Percentiles rank a stretch among this genome's conserved stretches.
These are phyloP conservation scores for Clarias laeviceps DNA, from an alignment of 2,797 vertebrate genomes.

Conservation along the genomic window DNA sequence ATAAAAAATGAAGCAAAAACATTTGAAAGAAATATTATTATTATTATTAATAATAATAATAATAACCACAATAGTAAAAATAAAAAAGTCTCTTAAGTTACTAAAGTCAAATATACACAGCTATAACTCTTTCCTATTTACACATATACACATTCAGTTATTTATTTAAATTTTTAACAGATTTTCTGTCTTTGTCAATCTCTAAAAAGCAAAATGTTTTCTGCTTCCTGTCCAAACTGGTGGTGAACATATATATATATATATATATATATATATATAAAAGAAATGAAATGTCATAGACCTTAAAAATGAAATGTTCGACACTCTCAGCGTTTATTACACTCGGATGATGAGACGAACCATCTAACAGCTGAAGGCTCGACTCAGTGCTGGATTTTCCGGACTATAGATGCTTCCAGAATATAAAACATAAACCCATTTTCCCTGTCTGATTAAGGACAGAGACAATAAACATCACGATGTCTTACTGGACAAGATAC, in stretches of 20 bases:
- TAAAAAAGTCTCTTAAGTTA: constrained; percentile 87
- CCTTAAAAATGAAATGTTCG: neutral
- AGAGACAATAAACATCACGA: neutral
- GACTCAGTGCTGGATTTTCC: neutral
- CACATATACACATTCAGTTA: constrained; percentile 80
- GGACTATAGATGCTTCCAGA: neutral
- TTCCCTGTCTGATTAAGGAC: neutral
- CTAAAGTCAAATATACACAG: constrained; percentile 98
- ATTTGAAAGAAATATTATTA: constrained; percentile 58
- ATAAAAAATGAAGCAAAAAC: constrained; percentile 10
- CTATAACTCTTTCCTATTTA: constrained; percentile 88
- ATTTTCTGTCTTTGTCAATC: neutral
- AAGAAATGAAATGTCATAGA: neutral
- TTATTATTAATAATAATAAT: constrained; percentile 68
- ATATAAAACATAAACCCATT: neutral
- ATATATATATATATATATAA: no score
- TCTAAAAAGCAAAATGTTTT: neutral
- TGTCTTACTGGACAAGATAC: neutral
- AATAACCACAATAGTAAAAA: neutral
- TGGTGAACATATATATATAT: neutral
- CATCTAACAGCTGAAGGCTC: neutral
- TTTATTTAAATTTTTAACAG: neutral
- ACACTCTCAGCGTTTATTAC: neutral
- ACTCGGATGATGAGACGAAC: neutral
- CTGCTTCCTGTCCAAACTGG: neutral